Base-by-base conservation (phyloP, 2,797 vertebrate genomes). In the Sebastiscus tertius region DNA sequence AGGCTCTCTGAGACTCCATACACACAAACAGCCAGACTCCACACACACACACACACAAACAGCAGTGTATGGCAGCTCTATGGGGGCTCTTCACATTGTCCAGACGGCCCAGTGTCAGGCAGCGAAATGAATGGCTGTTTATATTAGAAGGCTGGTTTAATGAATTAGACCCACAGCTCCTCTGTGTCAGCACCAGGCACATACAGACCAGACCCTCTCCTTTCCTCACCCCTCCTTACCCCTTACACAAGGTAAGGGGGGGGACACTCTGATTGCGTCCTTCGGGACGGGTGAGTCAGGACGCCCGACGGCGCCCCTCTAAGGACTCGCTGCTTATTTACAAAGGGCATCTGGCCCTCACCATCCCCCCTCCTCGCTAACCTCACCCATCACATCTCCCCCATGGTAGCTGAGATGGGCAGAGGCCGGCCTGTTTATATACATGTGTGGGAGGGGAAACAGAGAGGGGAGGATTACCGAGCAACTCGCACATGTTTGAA, bases 131-230 rank as follows among this genome's bases (percentile, higher is more conserved):
- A 99, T 98, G 98, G 96, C 97, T 99, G 98, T 99, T 99, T 99
- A 98, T 99, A 99, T 99, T 99, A 98, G 97, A 97, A 96, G 96
- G 97, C 96, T 96, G 96, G 95, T 98, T 98, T 99, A 99, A 99
- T 99, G 98, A 98, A 99, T 99, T 99, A 98, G 97, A 96, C 94
- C 89, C 96, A 96, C 96, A 95, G 96, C 96, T 96, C 96, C 93
- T 95, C 95, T 95, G 94, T 97, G 97, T 98, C 97, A 97, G 96
- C 94, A 93, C 93, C 94, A 94, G 95, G 92, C 95, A 96, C 97
- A 97, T 95, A 96, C 94, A 97, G 96, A 97, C 96, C 98, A 98
- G 97, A 98, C 96, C 86, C 82, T 65, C 85, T 80, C 77, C 79
- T 58, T 39, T 73, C 77, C 80, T 84, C 79, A 76, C 79, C 86